These are phyloP conservation scores for Stegana nigrithorax DNA, from an alignment of 2,888 invertebrate species.

Conservation along the genomic window DNA sequence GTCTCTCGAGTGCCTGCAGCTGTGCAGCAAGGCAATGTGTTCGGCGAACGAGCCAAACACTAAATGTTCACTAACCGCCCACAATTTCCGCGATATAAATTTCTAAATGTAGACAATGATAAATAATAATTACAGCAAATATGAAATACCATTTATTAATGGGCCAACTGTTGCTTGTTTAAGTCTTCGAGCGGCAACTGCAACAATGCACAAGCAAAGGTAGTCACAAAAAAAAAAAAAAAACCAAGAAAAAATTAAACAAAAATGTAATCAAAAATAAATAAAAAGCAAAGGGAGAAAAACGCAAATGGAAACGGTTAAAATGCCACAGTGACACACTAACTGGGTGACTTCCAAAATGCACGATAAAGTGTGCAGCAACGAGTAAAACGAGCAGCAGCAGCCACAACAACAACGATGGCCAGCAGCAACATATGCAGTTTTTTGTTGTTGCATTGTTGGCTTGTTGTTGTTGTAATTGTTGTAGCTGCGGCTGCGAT, in stretches of 20 bases:
- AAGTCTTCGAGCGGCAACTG: no score
- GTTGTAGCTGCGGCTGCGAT: background rate
- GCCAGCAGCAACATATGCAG: constrained; percentile 30
- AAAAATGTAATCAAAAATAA: no score
- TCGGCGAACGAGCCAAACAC: no score
- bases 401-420: constrained; percentile 12
- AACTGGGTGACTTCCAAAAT: constrained; percentile 57
- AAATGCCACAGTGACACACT: constrained; percentile 61
- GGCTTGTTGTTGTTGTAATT: background rate
- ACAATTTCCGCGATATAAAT: constrained; percentile 13
- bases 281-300: no score
- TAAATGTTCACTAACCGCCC: background rate
- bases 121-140: background rate
- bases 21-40: background rate
- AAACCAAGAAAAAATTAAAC: no score
- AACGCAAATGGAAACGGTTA: constrained; percentile 27
- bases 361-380: no score
- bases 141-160: background rate
- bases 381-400: no score
- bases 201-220: no score
- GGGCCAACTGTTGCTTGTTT: background rate
- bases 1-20: background rate
- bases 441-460: no score
- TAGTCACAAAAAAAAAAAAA: no score
- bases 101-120: background rate